Percentiles rank a stretch among this genome's conserved stretches.
Conservation (phyloP, 1,140 invertebrate species). For the Probaryconus sp. region DNA sequence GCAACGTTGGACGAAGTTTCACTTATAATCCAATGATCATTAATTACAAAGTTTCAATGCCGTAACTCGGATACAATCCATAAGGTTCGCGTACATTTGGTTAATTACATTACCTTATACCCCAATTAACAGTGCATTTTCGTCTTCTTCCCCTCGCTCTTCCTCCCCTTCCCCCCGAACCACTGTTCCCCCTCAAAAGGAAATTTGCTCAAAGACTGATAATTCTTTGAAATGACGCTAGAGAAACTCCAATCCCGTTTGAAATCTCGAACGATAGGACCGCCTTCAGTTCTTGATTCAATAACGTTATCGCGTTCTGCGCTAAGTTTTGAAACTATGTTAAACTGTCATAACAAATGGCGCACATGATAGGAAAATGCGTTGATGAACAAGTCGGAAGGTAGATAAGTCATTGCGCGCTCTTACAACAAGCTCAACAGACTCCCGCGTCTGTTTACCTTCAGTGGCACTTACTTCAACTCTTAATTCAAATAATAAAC, state of each 20-base stretch:
- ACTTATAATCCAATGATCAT: constrained; percentile 33
- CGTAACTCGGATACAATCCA: constrained; percentile 38
- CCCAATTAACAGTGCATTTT: constrained; percentile 20
- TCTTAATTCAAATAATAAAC: constrained; percentile 55
- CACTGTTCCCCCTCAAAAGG: neutral
- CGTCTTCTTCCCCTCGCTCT: no score
- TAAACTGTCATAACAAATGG: constrained; percentile 54
- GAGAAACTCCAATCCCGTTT: constrained; percentile 6
- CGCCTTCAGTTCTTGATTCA: constrained; percentile 35
- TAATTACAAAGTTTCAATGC: constrained; percentile 40
- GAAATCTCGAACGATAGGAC: constrained; percentile 30
- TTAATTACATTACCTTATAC: constrained; percentile 37
- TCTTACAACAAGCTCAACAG: constrained; percentile 23
- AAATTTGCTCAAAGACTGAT: constrained; percentile 20
- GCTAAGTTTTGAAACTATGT: constrained; percentile 44
- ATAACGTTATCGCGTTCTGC: constrained; percentile 46
- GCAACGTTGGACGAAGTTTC: constrained; percentile 28
- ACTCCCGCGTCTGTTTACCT: constrained; percentile 37
- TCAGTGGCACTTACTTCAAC: constrained; percentile 50
- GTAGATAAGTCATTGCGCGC: constrained; percentile 42
- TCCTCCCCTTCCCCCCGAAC: no score
- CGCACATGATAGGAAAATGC: constrained; percentile 10
- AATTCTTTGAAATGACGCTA: constrained; percentile 2
- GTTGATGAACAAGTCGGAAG: constrained; percentile 46
- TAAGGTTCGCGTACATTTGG: constrained; percentile 26